phyloP scores from a whole-genome alignment of 2,113 vertebrate species.

The Pterocles burchelli region DNA sequence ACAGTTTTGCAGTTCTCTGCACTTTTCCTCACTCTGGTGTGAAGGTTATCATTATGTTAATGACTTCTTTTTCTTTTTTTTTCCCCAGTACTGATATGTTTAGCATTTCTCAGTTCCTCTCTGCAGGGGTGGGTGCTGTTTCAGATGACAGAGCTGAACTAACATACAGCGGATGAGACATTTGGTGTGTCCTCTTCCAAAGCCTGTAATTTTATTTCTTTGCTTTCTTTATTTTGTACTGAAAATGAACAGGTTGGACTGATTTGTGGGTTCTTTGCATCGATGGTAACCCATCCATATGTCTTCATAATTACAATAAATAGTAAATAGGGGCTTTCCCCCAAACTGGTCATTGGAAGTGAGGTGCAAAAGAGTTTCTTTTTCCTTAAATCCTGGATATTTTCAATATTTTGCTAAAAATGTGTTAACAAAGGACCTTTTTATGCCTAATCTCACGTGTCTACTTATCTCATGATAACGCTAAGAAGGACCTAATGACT shows the following conservation, averaged over 20 bases:
- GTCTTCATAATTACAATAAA: not conserved
- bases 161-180: accelerated
- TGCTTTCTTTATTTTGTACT: not conserved
- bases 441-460: not conserved
- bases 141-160: not conserved
- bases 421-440: not conserved
- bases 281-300: accelerated
- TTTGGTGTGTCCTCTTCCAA: not conserved
- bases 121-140: not conserved
- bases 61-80: not conserved
- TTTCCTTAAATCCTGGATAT: not conserved
- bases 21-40: not conserved
- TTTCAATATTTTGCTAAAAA: not conserved
- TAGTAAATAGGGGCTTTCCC: not conserved
- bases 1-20: not conserved
- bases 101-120: not conserved
- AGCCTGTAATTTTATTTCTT: not conserved
- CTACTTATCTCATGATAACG: not conserved
- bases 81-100: not conserved
- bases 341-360: accelerated
- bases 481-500: not conserved
- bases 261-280: not conserved
- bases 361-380: not conserved
- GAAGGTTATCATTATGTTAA: not conserved
- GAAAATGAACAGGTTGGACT: not conserved